Evolutionary conservation across 2,888 invertebrate species (phyloP), one percentile per base, ranked within the genome.

Genomic region (Creontiades dilutus): DNA sequence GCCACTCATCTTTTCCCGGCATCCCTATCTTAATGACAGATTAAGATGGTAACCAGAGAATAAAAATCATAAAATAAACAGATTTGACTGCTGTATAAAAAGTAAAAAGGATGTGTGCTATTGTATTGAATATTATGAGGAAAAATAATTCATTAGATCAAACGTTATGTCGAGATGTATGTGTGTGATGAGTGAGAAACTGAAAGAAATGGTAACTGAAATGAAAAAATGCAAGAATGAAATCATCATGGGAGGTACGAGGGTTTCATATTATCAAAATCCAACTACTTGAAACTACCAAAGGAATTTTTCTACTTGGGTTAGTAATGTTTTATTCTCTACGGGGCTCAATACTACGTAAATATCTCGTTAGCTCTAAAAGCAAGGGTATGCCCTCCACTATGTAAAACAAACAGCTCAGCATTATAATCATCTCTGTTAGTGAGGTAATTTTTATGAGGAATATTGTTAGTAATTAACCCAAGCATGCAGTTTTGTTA

Each of bases 351-450:
- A 75, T n/a, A 86, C 86, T 46, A 86, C 46, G 37, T 46, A 68
- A n/a, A 28, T 23, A 47, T 76, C 16, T 46, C 19, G 13, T 52
- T 23, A n/a, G n/a, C 76, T 86, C 75, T 86, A 86, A 46, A 86
- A 86, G 86, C 86, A 76, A 86, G 86, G 86, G 75, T 68, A 75
- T 76, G 86, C 86, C 86, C 86, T 86, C 86, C 86, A 76, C 68
- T 86, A 76, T 82, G 23, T 68, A 61, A 52, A 85, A 61, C 12
- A 57, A 37, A 55, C 61, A 57, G 27, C 16, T 82, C 48, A n/a
- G 52, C 82, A 52, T n/a, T 14, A 52, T 23, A 19, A 23, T 23
- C 23, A 23, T 19, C 19, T 68, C 68, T 68, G 68, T 27, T 23
- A 68, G 27, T 68, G n/a, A 27, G 68, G 68, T 68, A 3, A 19